phyloP scores from a whole-genome alignment of 1,140 invertebrate genomes.

The Colletes gigas region DNA sequence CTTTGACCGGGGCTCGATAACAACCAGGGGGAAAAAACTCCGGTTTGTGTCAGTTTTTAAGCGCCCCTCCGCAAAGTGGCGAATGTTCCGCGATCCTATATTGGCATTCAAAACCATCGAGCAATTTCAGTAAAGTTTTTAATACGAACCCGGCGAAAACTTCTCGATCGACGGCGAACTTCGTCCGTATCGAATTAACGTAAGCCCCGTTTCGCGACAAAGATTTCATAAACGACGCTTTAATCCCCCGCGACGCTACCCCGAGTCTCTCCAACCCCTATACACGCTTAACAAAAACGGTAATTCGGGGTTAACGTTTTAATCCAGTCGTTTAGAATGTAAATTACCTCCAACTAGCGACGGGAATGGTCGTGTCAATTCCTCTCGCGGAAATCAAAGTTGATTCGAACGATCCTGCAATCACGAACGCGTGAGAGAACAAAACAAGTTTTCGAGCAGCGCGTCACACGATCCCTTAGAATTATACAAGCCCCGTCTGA shows the following conservation, averaged over 20 bases:
- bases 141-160: background rate
- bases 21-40: background rate
- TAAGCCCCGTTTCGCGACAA: background rate
- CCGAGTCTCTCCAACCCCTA: background rate
- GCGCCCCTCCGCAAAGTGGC: background rate
- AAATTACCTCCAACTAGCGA: background rate
- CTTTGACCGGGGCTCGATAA: constrained; percentile 24
- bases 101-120: background rate
- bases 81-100: background rate
- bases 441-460: no score
- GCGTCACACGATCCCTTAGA: no score
- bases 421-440: no score
- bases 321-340: background rate
- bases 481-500: no score
- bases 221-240: background rate
- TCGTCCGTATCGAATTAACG: background rate
- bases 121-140: background rate
- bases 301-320: background rate
- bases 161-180: background rate
- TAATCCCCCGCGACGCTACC: background rate
- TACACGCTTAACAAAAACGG: background rate
- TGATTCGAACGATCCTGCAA: no score
- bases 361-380: no score
- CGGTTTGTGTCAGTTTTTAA: background rate
- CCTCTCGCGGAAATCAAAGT: no score